A percentile compares a stretch with the other conserved stretches of the same genome.
Conservation (phyloP, 2,113 vertebrate species). For the Plestiodon gilberti region DNA sequence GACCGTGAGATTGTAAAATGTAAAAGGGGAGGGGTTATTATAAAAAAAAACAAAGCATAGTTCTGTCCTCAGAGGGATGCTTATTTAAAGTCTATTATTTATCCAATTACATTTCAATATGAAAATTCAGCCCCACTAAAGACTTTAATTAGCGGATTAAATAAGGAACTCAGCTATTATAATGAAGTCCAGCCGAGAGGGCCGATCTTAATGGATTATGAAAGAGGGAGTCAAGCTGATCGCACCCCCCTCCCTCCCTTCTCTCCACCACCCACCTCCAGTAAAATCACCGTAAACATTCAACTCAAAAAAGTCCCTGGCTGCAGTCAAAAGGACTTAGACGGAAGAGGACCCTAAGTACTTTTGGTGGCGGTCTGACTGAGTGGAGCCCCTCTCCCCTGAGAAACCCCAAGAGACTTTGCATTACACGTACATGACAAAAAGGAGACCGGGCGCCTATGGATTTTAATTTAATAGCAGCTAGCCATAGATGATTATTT, state of each 20-base stretch:
- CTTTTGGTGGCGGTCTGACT: neutral
- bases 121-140: constrained; percentile 22
- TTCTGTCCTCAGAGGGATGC: too few relatives aligned
- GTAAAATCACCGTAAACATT: neutral
- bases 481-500: neutral
- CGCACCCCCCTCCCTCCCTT: neutral
- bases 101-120: constrained; percentile 7
- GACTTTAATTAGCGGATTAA: constrained; percentile 19
- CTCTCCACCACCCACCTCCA: neutral
- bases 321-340: too few relatives aligned
- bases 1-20: neutral
- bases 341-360: neutral
- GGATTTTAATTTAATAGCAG: neutral
- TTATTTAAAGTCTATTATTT: constrained; percentile 9
- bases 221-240: neutral
- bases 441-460: neutral
- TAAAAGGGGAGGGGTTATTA: neutral
- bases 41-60: neutral
- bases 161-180: neutral
- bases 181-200: constrained; percentile 11
- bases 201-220: neutral
- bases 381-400: neutral
- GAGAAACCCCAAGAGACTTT: neutral
- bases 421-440: neutral
- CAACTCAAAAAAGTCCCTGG: neutral